Conservation (phyloP, 1,140 invertebrate species). For the Drosophila bocqueti region DNA sequence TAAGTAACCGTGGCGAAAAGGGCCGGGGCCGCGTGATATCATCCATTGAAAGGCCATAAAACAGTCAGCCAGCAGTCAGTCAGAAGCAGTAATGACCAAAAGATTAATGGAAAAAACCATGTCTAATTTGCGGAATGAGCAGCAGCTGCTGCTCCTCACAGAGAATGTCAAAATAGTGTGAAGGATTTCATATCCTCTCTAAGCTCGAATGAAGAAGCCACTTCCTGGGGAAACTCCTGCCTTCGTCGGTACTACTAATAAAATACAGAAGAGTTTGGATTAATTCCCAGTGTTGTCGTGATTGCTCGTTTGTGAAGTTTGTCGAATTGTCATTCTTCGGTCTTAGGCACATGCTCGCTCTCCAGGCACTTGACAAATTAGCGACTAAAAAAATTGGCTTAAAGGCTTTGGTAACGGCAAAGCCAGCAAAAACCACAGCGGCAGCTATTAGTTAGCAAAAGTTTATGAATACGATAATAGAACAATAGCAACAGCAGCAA, state of each 20-base stretch:
- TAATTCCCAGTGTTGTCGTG: too few relatives aligned
- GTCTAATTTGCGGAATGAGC: not conserved
- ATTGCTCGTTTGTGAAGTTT: not conserved
- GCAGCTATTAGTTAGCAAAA: conserved; percentile 52
- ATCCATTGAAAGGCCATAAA: conserved; percentile 21
- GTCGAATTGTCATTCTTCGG: not conserved
- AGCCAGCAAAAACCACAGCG: conserved; percentile 8
- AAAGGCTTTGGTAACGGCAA: conserved; percentile 43
- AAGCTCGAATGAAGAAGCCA: not conserved
- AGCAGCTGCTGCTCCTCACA: conserved; percentile 43
- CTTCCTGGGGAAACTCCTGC: not conserved
- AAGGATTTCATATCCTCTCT: conserved; percentile 23
- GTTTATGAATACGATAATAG: conserved; percentile 63
- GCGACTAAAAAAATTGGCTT: conserved; percentile 60
- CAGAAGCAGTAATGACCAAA: conserved; percentile 2
- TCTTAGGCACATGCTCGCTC: not conserved
- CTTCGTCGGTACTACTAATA: not conserved
- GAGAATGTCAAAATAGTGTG: conserved; percentile 37
- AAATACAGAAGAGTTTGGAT: not conserved
- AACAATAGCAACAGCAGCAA: conserved; percentile 29
- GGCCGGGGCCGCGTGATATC: conserved; percentile 27
- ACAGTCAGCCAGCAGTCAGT: conserved; percentile 10
- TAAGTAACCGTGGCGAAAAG: conserved; percentile 38
- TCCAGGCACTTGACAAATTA: conserved; percentile 70
- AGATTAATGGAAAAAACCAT: conserved; percentile 17